Evolutionary conservation across 1,140 invertebrate species (phyloP), one percentile per base, ranked within the genome.

Genomic region (Calliopsis andreniformis): DNA sequence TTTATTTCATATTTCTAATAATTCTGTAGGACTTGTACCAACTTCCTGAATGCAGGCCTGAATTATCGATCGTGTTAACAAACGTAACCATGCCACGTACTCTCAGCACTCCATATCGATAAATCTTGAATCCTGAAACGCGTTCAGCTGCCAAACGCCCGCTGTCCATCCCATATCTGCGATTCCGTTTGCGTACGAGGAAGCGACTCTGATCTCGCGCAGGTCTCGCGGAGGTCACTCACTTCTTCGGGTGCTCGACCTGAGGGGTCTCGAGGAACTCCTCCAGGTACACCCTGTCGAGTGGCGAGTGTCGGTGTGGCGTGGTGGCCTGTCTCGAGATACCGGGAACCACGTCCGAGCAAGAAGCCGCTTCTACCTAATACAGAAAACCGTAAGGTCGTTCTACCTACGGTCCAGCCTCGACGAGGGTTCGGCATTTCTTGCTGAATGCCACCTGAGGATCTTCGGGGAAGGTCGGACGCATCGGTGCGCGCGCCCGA

Each of bases 291-390:
- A 83, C 87, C 79, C 79, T 68, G 79, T 59, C 58, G 63, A 71
- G 72, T 63, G 70, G 59, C 61, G 51, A 78, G 72, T 63, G 70
- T 62, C 61, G 51, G 80, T 76, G 76, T 55, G 39, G 47, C 68
- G 59, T 58, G 68, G 51, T 73, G 53, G 64, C 62, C 47, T 53
- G 76, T 47, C 71, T 51, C 53, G 51, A 66, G 76, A 83, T 90
- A 88, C 89, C 78, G 47, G 78, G 88, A 91, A 91, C 84, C 79
- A 76, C 70, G 23, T 53, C 67, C 68, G 30, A 51, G 61, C 84
- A 91, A 90, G 89, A 91, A 91, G 87, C 76, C 30, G 73, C 80
- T 84, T 85, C 84, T 86, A 70, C 90, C 90, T 91, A 91, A 91
- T 91, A 91, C 87, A 91, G 90, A 88, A 88, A 89, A 88, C 88